Conservation (phyloP, 2,113 vertebrate genomes). For the Egretta garzetta region DNA sequence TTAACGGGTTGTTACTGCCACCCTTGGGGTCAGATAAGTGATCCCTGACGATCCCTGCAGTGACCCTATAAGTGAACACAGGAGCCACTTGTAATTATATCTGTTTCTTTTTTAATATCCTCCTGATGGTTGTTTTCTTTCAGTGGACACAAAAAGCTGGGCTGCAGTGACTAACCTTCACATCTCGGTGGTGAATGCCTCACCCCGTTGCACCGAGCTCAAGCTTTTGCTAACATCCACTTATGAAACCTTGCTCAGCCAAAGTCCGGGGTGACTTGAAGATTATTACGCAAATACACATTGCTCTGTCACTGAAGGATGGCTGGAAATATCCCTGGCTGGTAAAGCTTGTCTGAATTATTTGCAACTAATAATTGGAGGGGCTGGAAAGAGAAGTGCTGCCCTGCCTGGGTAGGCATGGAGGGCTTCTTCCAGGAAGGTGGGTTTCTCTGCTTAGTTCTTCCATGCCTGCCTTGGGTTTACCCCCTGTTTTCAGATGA, state of each 20-base stretch:
- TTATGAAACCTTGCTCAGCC: background rate
- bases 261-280: background rate
- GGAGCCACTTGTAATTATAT: background rate
- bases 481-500: background rate
- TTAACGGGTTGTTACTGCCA: background rate
- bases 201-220: background rate
- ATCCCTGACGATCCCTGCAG: background rate
- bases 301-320: background rate
- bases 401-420: background rate
- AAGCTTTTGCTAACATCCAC: background rate
- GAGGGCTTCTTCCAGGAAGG: background rate
- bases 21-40: background rate
- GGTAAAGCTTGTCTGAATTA: background rate
- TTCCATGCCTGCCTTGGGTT: background rate
- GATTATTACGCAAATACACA: conserved; percentile 1
- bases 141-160: background rate
- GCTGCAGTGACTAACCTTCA: background rate
- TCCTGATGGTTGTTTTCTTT: background rate
- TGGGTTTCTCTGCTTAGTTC: background rate
- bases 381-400: background rate
- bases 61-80: background rate
- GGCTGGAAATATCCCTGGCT: background rate
- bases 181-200: background rate
- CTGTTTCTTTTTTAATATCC: background rate
- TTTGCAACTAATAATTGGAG: background rate